Evolutionary conservation across 30 jellyfish, hydroid and myxozoan species (phyloP).

Genomic region (Phacellophora camtschatica): DNA sequence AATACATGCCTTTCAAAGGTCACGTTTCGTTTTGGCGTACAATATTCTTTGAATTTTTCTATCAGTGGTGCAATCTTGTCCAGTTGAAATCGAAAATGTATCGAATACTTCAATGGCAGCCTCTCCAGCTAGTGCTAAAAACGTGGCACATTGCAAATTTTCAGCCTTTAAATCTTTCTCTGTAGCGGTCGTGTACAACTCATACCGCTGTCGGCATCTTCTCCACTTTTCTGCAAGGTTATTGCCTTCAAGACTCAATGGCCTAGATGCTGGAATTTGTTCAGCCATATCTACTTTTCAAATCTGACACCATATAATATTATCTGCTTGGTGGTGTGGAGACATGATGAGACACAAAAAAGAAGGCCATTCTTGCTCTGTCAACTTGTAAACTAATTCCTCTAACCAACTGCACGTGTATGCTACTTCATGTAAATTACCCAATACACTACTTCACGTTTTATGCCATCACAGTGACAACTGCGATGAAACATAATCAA

Average conservation of each 20-base stretch:
- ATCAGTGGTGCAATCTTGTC: neutral
- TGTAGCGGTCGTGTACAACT: neutral
- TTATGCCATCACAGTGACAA: too few species aligned
- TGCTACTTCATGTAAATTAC: too few species aligned
- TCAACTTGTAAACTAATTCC: too few species aligned
- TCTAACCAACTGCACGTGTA: too few species aligned
- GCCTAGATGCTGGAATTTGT: slow-evolving; percentile 18
- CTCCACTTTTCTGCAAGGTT: slow-evolving; percentile 4
- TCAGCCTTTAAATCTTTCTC: neutral
- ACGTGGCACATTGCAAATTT: neutral
- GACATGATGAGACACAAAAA: neutral
- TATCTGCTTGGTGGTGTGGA: neutral
- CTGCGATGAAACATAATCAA: too few species aligned
- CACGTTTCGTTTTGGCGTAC: slow-evolving; percentile 17
- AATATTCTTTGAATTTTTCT: neutral
- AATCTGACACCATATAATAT: neutral
- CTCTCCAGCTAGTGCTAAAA: slow-evolving; percentile 8
- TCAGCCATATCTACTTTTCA: neutral
- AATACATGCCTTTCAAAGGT: slow-evolving; percentile 5
- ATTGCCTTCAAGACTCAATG: slow-evolving; percentile 9
- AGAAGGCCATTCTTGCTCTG: too few species aligned
- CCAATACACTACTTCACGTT: too few species aligned
- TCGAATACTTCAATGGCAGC: slow-evolving; percentile 1
- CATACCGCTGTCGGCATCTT: neutral
- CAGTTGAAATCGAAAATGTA: neutral